Percentiles rank a stretch among this genome's conserved stretches.
These are phyloP conservation scores for Drosophila phalerata DNA, from an alignment of 2,888 invertebrate species.

Conservation along the genomic window DNA sequence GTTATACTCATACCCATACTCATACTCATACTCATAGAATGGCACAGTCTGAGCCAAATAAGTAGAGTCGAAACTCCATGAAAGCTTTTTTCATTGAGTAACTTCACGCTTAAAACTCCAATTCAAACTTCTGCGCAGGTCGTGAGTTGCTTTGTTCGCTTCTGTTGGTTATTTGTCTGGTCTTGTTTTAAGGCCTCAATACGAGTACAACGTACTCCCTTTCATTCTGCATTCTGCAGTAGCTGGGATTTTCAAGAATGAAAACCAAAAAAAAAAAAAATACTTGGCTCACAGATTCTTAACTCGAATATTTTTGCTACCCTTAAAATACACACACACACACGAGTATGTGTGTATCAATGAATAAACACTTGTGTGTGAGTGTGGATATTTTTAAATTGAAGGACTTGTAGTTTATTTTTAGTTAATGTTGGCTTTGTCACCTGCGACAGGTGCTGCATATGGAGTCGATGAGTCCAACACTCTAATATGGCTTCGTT, in stretches of 20 bases:
- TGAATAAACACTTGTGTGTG: conserved; percentile 19
- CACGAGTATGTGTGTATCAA: conserved; percentile 20
- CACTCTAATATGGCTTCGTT: conserved; percentile 62
- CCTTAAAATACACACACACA: conserved; percentile 33
- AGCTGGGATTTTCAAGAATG: conserved; percentile 54
- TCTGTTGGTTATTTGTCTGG: background rate
- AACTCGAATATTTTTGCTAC: conserved; percentile 47
- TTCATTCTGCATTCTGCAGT: conserved; percentile 22
- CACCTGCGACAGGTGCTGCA: conserved; percentile 44
- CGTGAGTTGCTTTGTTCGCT: conserved; percentile 55
- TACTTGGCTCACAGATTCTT: conserved; percentile 24
- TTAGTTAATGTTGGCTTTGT: conserved; percentile 40
- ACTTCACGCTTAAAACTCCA: conserved; percentile 66
- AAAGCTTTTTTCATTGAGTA: conserved; percentile 78
- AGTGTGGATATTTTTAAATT: conserved; percentile 60
- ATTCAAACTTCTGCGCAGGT: conserved; percentile 73
- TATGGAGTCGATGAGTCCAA: conserved; percentile 9
- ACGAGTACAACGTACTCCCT: background rate
- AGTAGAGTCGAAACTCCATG: conserved; percentile 38
- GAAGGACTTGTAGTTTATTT: conserved; percentile 59
- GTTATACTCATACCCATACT: conserved; percentile 6
- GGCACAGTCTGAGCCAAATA: conserved; percentile 7
- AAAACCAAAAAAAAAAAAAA: conserved; percentile 32
- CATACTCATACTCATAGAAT: background rate
- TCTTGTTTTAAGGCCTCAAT: conserved; percentile 1